A percentile compares a stretch with the other conserved stretches of the same genome.
Evolutionary conservation across 2,797 vertebrate species (phyloP).

Genomic region (Cryptoblepharus egeriae): DNA sequence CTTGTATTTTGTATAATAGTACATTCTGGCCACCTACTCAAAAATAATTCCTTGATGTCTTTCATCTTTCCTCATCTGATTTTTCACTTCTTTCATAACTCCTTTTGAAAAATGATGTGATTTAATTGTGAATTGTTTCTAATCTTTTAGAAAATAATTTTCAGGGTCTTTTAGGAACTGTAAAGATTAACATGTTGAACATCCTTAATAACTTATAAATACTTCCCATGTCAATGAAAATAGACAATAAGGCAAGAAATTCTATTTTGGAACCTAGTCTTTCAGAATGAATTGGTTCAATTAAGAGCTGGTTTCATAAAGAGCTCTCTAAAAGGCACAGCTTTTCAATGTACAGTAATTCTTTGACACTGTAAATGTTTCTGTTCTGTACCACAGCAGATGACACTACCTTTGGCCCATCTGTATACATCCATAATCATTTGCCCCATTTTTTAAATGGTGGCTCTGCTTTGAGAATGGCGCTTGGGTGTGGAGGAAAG

Average conservation of each 20-base stretch:
- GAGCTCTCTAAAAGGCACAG: too few relatives aligned
- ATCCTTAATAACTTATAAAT: slow-evolving; percentile 59
- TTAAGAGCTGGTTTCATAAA: neutral
- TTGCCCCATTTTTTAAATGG: too few relatives aligned
- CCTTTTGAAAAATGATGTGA: neutral
- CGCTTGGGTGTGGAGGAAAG: too few relatives aligned
- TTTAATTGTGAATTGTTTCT: slow-evolving; percentile 18
- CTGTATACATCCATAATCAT: too few relatives aligned
- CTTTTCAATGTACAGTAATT: too few relatives aligned
- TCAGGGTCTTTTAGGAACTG: slow-evolving; percentile 38
- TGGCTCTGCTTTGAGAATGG: too few relatives aligned
- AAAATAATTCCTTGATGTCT: neutral
- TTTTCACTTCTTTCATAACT: neutral
- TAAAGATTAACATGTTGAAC: slow-evolving; percentile 55
- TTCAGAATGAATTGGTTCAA: neutral
- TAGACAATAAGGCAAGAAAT: slow-evolving; percentile 50
- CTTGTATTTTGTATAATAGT: neutral
- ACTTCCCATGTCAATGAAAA: slow-evolving; percentile 44
- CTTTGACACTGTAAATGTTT: too few relatives aligned
- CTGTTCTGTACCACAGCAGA: too few relatives aligned
- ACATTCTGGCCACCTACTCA: slow-evolving; percentile 48
- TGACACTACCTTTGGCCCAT: too few relatives aligned
- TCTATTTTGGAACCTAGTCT: slow-evolving; percentile 48
- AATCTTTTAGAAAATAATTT: slow-evolving; percentile 60
- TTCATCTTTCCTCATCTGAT: neutral